Evolutionary conservation across 2,888 invertebrate species (phyloP), one percentile per base, ranked within the genome.

Genomic region (Epinotia bilunana): DNA sequence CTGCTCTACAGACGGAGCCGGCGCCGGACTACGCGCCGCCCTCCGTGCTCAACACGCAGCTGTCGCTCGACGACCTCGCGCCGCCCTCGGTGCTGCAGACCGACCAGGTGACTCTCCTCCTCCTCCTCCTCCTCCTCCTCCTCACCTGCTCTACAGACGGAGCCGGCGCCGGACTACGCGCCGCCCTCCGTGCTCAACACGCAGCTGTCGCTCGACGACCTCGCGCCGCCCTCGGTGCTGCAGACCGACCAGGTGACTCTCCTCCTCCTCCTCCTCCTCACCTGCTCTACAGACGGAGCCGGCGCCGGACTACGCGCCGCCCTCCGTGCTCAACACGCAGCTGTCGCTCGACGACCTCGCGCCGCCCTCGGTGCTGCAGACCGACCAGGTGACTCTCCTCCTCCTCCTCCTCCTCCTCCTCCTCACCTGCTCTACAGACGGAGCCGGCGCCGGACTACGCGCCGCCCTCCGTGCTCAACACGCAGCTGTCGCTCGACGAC

Each of bases 181-280:
- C 94, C 94, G 11, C 94, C 94, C 0, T 93, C 94, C 0, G 93
- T 94, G 20, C 91, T 94, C 79, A 94, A 93, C 87, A 93, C 94
- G 70, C 94, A 94, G 83, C 87, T 94, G 76, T 94, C 94, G 5
- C 86, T 94, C 16, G 94, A 94, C 77, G 94, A 94, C 83, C 85
- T 94, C 46, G 94, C 94, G 5, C 94, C 94, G 43, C 94, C 94
- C 1, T 94, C 94, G 0, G 93, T 94, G 13, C 79, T 94, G 82
- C 94, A 94, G 82, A 28, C 23, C 23, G 23, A 28, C 23, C 23
- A 28, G 23, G 23, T 28, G 3, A 28, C 2, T 28, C 23, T 28
- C 23, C 2, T n/a, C n/a, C n/a, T n/a, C n/a, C n/a, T n/a, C n/a
- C n/a, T n/a, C n/a, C 2, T 28, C 23, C 23, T 28, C 2, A 28